Evolutionary conservation across 2,888 invertebrate genomes (phyloP), one percentile per base, ranked within the genome.

Genomic region (Pinctada fucata): DNA sequence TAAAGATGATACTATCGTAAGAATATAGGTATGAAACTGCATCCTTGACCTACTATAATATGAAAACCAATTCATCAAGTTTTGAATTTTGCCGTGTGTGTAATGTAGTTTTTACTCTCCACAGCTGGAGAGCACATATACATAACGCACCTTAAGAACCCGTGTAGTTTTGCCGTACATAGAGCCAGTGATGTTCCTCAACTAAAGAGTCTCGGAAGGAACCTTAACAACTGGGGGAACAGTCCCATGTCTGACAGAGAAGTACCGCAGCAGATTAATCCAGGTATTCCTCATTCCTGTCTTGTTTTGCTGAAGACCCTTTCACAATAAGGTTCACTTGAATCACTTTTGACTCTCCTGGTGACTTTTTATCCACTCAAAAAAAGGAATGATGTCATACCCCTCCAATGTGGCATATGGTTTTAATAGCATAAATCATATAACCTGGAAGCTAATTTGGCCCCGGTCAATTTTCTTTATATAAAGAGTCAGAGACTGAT

Each of bases 141-240:
- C 85, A 93, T 95, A 52, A 94, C 94, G 0, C 94, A 95, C 86
- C 94, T 95, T n/a, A 92, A 93, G 65, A 93, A 94, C 75, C 95
- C 96, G 0, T 93, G 94, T 74, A 92, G 94, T 79, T 95, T 96
- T 89, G 95, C 93, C 87, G 94, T 95, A 2, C 95, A 95, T 76
- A 84, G 87, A 88, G 70, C 86, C 90, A 72, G 79, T 1, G 88
- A 89, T 72, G 50, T 52, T 0, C 52, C 65, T 0, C 82, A 83
- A n/a, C 74, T 91, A 2, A 76, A 81, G 3, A 81, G 78, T 2
- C 67, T 91, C 75, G 84, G 87, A 2, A 86, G 84, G 67, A 80
- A 83, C 58, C 85, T 91, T 13, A 88, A 90, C 70, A 79, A 80
- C 3, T 88, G 87, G 87, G 88, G 88, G 75, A 83, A 83, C 48